Evolutionary conservation across 37 sponge, comb jelly and placozoan species (phyloP), one percentile per base, ranked within the genome.

Genomic region (Spongia lamella): DNA sequence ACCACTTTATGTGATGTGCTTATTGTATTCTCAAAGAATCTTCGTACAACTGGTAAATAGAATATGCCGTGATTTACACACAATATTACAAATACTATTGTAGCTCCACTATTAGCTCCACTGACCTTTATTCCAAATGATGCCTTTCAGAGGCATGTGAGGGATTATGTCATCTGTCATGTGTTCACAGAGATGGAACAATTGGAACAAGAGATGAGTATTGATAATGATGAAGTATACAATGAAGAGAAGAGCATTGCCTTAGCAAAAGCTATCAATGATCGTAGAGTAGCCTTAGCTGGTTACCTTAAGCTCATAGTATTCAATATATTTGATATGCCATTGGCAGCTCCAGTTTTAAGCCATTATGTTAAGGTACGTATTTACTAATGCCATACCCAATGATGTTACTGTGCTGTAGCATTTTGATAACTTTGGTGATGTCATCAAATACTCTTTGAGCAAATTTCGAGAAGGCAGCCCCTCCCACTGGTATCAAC

Each of bases 221-320:
- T 43, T 43, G 47, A 43, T 43, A 89, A 88, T 4, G 62, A 58
- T 25, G 93, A 92, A 37, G 77, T 66, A 1, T 32, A 37, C 33
- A 72, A 64, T 29, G 92, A 86, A 26, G 87, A 73, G 21, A 83
- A 90, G 73, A 78, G 65, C 14, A 53, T 82, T 54, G 82, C 86
- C 13, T 74, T 83, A 71, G 88, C 89, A 7, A 89, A 87, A 63
- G 63, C 63, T 19, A 80, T 95, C 53, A 81, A 87, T 50, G 92
- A 90, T 53, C 61, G 92, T 14, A 64, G 96, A 19, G 73, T 80
- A 2, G 73, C 85, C 38, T 80, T 95, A 20, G 85, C 92, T 11
- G 88, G 83, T 31, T 95, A 88, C 69, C 78, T 90, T 47, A 95
- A 85, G 68, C 78, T 95, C 36, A 78, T 79, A 43, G 82, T 90